Percentiles rank a stretch among this genome's conserved stretches.
Evolutionary conservation across 2,797 vertebrate genomes (phyloP).

Genomic region (Leuciscus waleckii): DNA sequence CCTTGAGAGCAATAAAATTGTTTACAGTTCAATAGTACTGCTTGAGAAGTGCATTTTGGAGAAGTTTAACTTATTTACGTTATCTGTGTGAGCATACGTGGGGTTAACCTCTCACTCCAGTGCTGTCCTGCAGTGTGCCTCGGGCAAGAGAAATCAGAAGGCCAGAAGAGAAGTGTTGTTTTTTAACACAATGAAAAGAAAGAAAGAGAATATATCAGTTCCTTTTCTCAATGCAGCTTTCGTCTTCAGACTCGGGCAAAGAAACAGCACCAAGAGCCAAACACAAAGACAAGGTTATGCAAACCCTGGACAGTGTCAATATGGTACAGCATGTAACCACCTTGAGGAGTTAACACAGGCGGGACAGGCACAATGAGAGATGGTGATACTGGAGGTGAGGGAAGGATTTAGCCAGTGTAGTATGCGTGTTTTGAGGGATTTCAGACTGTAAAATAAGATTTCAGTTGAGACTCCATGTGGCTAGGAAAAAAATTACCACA

Average conservation of each 20-base stretch:
- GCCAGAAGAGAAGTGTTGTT: constrained; percentile 71
- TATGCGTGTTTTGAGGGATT: not conserved
- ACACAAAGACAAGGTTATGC: constrained; percentile 65
- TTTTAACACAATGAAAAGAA: constrained; percentile 69
- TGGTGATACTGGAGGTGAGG: not conserved
- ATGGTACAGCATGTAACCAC: constrained; percentile 52
- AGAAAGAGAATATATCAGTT: constrained; percentile 70
- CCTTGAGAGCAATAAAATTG: not conserved
- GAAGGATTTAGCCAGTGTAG: not conserved
- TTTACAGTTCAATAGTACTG: not conserved
- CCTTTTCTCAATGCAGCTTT: constrained; percentile 64
- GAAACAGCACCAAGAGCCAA: constrained; percentile 70
- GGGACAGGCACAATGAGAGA: not conserved
- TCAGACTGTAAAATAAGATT: constrained; percentile 15
- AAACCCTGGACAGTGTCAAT: constrained; percentile 57
- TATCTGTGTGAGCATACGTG: constrained; percentile 54
- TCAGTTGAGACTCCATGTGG: constrained; percentile 51
- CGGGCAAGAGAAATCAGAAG: constrained; percentile 69
- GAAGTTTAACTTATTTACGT: not conserved
- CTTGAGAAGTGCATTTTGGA: not conserved
- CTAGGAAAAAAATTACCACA: not conserved
- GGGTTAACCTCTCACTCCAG: constrained; percentile 64
- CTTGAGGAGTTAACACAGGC: constrained; percentile 58
- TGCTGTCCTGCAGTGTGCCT: constrained; percentile 70
- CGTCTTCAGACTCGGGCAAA: constrained; percentile 64